Base-by-base conservation (phyloP, 1,140 invertebrate species). In the Brachionus sp. region DNA sequence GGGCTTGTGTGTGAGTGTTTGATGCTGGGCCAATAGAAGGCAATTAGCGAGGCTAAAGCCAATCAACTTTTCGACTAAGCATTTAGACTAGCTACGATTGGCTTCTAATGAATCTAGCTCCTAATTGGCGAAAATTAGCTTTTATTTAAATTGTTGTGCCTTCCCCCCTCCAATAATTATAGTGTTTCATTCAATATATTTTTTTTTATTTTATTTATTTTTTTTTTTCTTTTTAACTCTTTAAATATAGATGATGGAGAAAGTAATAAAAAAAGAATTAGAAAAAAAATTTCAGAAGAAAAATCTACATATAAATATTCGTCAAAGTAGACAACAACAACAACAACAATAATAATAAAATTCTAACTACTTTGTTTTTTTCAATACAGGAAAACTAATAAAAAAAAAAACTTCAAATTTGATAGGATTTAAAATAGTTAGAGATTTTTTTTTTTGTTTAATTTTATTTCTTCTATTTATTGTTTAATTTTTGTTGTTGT, bases 191-290 rank as follows among this genome's bases (percentile, higher is more conserved):
- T 19, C 16, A 66, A 29, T 64, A 23, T 25, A 23, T 25, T 6
- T 70, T 29, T 37, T 4, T 70, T n/a, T n/a, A n/a, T n/a, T n/a
- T n/a, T n/a, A n/a, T n/a, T n/a, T n/a, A n/a, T 6, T 44, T 73
- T 44, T 73, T 23, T 16, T 39, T 44, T 9, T 39, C 10, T 68
- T 16, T 68, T 35, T 33, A 13, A 37, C 29, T 68, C 16, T 73
- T 44, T 44, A 66, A 70, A 70, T 57, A 35, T 70, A 16, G 35
- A 70, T 37, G 33, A 70, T 37, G 19, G 37, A 70, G n/a, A 70
- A 70, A 70, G 66, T 70, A 70, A 70, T 70, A 70, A 70, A 70
- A 70, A 70, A 70, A 70, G 35, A 70, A 70, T 70, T 70, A 70
- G 66, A 70, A 70, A 70, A 33, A 66, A 37, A 33, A 66, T n/a